Evolutionary conservation across 2,888 invertebrate species (phyloP).

Genomic region (Chrysodeixis includens): DNA sequence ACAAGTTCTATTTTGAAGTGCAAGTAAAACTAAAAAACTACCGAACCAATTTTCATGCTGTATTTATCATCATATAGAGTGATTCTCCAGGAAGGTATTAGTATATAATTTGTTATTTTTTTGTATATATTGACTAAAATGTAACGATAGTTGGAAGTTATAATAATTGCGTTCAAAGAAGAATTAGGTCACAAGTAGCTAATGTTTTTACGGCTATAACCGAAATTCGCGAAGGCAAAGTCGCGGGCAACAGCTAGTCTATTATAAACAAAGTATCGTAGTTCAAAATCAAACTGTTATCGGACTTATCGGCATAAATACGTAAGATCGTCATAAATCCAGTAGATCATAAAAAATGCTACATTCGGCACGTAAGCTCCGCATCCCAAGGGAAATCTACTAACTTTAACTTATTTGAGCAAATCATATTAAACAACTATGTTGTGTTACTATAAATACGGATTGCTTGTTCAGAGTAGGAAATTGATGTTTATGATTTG

Average conservation of each 20-base stretch:
- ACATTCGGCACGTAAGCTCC: constrained; percentile 50
- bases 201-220: constrained; percentile 9
- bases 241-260: no score
- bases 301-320: constrained; percentile 19
- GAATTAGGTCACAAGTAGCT: no score
- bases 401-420: constrained; percentile 63
- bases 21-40: no score
- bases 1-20: not conserved
- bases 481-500: constrained; percentile 12
- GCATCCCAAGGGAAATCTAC: constrained; percentile 62
- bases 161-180: no score
- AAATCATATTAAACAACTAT: constrained; percentile 62
- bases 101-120: no score
- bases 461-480: constrained; percentile 31
- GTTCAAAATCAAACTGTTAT: constrained; percentile 16
- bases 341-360: constrained; percentile 61
- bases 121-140: no score
- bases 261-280: not conserved
- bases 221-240: no score
- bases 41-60: no score
- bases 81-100: no score
- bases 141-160: no score
- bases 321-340: constrained; percentile 56
- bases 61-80: no score
- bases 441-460: constrained; percentile 42